Conservation (phyloP, 2,888 invertebrate genomes). For the Netelia fuscicornis region DNA sequence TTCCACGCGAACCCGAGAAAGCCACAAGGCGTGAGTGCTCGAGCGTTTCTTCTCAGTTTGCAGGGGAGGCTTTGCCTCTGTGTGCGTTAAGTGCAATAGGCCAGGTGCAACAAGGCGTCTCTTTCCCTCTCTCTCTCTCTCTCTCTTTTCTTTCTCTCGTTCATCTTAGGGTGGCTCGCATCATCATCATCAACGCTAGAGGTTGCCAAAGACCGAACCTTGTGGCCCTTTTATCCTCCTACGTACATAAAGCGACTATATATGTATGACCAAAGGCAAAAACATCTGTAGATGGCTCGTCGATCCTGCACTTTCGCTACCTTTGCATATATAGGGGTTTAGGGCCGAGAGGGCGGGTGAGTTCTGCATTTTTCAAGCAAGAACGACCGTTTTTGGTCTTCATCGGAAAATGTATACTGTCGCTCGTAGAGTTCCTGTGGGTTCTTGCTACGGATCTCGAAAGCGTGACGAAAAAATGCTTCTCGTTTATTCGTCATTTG, state of each 20-base stretch:
- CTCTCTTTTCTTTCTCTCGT: background rate
- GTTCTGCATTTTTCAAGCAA: slow-evolving; percentile 51
- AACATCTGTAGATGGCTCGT: background rate
- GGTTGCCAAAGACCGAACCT: background rate
- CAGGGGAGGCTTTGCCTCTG: slow-evolving; percentile 40
- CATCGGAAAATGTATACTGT: too few species aligned
- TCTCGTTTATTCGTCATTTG: too few species aligned
- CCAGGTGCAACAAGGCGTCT: slow-evolving; percentile 58
- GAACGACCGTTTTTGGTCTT: background rate
- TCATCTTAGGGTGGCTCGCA: slow-evolving; percentile 2
- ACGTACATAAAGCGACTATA: background rate
- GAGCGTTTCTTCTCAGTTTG: slow-evolving; percentile 33
- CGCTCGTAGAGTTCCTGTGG: too few species aligned
- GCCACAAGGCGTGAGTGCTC: slow-evolving; percentile 60
- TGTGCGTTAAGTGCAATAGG: slow-evolving; percentile 30
- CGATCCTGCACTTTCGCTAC: background rate
- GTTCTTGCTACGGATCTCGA: too few species aligned
- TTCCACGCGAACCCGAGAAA: slow-evolving; percentile 33
- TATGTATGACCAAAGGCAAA: slow-evolving; percentile 6
- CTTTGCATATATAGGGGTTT: background rate
- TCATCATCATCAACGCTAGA: slow-evolving; percentile 48
- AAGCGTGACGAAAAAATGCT: too few species aligned
- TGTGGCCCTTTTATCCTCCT: slow-evolving; percentile 39
- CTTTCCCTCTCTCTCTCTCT: slow-evolving; percentile 6
- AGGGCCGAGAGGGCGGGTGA: background rate